phyloP scores from a whole-genome alignment of 1,140 invertebrate species.

The Saccostrea glomerata region DNA sequence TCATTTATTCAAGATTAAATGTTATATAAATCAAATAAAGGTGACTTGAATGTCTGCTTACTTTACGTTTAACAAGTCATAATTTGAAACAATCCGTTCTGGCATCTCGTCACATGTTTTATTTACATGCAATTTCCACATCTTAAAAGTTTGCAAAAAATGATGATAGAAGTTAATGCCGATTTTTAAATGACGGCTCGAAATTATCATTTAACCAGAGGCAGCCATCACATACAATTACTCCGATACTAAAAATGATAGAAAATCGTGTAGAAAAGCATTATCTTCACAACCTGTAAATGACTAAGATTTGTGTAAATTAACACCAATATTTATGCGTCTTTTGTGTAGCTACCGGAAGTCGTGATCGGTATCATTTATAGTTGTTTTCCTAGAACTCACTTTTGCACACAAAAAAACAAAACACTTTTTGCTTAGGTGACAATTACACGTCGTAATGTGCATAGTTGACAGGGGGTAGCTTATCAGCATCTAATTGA shows the following conservation, averaged over 20 bases:
- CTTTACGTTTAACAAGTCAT: too few species aligned
- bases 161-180: neutral
- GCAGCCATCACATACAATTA: neutral
- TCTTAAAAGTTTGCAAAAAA: too few species aligned
- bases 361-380: neutral
- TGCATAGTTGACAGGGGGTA: neutral
- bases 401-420: neutral
- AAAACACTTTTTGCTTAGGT: neutral
- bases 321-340: neutral
- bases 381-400: neutral
- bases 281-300: neutral
- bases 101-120: too few species aligned
- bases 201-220: neutral
- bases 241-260: neutral
- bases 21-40: too few species aligned
- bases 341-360: neutral
- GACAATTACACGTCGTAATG: neutral
- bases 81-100: too few species aligned
- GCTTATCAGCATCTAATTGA: neutral
- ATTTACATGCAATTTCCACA: too few species aligned
- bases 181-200: neutral
- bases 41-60: too few species aligned
- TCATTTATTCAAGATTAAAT: too few species aligned
- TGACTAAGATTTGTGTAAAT: slow-evolving; percentile 32
- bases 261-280: slow-evolving; percentile 13